These are phyloP conservation scores for Catamblyrhynchus diadema DNA, from an alignment of 2,797 vertebrate species.

Conservation along the genomic window DNA sequence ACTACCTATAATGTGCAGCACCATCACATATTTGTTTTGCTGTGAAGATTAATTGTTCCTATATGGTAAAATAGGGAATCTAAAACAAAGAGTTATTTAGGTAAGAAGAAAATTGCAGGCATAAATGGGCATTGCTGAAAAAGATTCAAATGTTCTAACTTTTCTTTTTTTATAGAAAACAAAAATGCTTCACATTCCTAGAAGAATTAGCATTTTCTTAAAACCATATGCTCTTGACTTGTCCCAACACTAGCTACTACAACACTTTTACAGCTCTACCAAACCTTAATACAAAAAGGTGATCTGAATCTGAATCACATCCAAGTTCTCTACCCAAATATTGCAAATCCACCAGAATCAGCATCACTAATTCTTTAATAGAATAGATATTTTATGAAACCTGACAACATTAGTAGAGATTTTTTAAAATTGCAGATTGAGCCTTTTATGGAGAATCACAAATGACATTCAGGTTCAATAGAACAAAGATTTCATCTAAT, in stretches of 20 bases:
- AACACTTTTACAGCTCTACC: neutral
- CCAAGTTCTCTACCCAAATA: neutral
- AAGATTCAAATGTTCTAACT: neutral
- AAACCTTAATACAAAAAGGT: conserved; percentile 10
- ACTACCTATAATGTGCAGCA: neutral
- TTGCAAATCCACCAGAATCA: neutral
- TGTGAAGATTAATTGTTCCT: neutral
- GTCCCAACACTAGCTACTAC: neutral
- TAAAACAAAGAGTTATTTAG: neutral
- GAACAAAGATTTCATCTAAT: conserved; percentile 70
- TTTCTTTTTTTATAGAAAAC: neutral
- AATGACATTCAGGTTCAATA: conserved; percentile 66
- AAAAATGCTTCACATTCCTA: neutral
- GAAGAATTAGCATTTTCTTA: neutral
- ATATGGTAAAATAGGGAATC: rapidly evolving
- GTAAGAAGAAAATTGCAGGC: neutral
- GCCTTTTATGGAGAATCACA: conserved; percentile 40
- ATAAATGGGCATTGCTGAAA: neutral
- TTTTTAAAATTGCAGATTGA: conserved; percentile 45
- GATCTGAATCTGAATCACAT: conserved; percentile 38
- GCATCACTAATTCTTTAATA: conserved; percentile 63
- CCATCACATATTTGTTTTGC: neutral
- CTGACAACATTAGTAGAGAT: conserved; percentile 56
- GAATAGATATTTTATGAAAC: conserved; percentile 67
- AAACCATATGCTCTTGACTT: neutral